These are phyloP conservation scores for Semnopithecus entellus DNA, from an alignment of 2,113 vertebrate species.

Conservation along the genomic window DNA sequence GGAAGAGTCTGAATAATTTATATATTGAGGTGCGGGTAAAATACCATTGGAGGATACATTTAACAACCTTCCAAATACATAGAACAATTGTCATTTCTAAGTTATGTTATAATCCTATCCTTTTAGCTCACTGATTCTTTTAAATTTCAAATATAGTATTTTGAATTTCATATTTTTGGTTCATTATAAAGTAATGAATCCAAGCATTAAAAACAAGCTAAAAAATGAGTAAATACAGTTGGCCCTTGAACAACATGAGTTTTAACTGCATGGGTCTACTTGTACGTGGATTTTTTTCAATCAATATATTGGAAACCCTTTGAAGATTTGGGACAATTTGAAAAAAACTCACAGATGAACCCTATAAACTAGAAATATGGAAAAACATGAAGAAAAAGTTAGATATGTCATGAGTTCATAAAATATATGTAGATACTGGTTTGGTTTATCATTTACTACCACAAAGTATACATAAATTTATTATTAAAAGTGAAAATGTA, in stretches of 20 bases:
- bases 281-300: neutral
- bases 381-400: neutral
- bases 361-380: neutral
- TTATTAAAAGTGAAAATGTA: neutral
- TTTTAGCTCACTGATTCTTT: neutral
- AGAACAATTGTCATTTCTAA: neutral
- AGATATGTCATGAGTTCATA: neutral
- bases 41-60: neutral
- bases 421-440: neutral
- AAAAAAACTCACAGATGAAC: neutral
- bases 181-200: neutral
- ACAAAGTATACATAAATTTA: neutral
- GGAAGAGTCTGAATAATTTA: neutral
- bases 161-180: neutral
- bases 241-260: neutral
- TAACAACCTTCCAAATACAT: neutral
- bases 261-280: neutral
- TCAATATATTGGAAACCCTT: neutral
- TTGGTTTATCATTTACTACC: neutral
- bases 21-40: neutral
- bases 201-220: neutral
- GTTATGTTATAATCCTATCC: neutral
- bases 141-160: neutral
- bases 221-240: neutral
- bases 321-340: neutral